phyloP scores from a whole-genome alignment of 2,113 vertebrate genomes.

The Tylochromis polylepis region DNA sequence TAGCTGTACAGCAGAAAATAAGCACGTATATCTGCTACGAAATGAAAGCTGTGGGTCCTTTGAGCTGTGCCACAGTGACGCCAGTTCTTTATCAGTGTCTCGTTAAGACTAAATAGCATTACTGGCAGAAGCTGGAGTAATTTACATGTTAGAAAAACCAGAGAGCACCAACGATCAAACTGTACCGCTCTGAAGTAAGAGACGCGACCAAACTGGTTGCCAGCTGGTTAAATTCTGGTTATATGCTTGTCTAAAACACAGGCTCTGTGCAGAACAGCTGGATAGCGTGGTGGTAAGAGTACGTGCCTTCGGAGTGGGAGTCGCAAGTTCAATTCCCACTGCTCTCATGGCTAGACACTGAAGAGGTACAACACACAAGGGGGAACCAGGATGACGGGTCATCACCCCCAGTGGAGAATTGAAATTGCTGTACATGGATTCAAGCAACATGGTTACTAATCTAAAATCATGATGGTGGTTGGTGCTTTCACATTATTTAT shows the following conservation, averaged over 20 bases:
- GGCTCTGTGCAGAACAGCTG: background rate
- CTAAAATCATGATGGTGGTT: too few species aligned
- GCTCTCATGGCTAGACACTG: background rate
- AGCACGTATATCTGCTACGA: background rate
- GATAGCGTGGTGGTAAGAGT: rapidly evolving
- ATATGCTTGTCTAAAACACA: background rate
- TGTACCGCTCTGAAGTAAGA: background rate
- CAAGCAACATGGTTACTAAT: too few species aligned
- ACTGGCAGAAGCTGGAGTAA: background rate
- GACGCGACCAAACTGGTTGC: background rate
- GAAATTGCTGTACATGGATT: too few species aligned
- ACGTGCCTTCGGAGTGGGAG: rapidly evolving
- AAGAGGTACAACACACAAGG: background rate
- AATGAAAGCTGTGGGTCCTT: background rate
- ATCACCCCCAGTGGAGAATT: too few species aligned
- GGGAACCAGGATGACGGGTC: background rate
- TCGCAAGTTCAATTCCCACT: rapidly evolving
- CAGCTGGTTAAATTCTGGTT: background rate
- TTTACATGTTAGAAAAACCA: background rate
- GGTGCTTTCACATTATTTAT: too few species aligned
- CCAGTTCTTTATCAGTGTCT: too few species aligned
- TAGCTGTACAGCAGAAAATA: background rate
- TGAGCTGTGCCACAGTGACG: background rate
- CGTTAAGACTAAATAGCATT: too few species aligned
- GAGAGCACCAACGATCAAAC: background rate